Conservation (phyloP, 2,888 invertebrate species). For the Eugnorisma glareosa region DNA sequence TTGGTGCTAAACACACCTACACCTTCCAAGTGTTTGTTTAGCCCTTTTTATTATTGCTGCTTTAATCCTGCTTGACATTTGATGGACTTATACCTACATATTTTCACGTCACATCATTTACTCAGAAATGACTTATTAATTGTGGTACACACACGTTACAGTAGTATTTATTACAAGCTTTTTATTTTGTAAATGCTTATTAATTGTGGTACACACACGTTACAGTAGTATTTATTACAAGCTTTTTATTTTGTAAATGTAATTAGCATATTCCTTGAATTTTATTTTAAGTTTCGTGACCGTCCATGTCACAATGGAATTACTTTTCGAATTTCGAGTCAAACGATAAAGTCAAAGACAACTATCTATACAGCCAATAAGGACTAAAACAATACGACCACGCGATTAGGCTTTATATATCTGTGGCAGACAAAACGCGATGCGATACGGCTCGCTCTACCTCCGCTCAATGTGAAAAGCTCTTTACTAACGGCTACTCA, state of each 20-base stretch:
- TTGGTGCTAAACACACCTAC: conserved; percentile 49
- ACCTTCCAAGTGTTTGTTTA: conserved; percentile 43
- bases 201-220: conserved; percentile 28
- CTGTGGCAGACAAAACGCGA: conserved; percentile 20
- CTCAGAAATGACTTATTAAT: conserved; percentile 21
- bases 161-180: too few relatives aligned
- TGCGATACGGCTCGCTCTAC: conserved; percentile 41
- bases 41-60: conserved; percentile 32
- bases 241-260: conserved; percentile 6
- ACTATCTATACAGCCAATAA: conserved; percentile 47
- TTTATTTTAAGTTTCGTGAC: background rate
- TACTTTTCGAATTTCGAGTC: conserved; percentile 52
- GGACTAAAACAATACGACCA: conserved; percentile 29
- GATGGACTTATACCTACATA: conserved; percentile 43
- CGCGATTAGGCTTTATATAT: conserved; percentile 39
- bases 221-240: background rate
- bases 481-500: conserved; percentile 67
- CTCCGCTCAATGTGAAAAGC: conserved; percentile 51
- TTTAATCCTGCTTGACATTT: conserved; percentile 38
- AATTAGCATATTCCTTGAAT: conserved; percentile 1
- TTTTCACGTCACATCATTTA: conserved; percentile 33
- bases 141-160: conserved; percentile 19
- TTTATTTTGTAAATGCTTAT: conserved; percentile 18
- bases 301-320: conserved; percentile 34
- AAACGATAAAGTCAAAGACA: conserved; percentile 39